Percentiles rank a stretch among this genome's conserved stretches.
phyloP scores from a whole-genome alignment of 1,140 invertebrate species.

The Sycophaga agraensis region DNA sequence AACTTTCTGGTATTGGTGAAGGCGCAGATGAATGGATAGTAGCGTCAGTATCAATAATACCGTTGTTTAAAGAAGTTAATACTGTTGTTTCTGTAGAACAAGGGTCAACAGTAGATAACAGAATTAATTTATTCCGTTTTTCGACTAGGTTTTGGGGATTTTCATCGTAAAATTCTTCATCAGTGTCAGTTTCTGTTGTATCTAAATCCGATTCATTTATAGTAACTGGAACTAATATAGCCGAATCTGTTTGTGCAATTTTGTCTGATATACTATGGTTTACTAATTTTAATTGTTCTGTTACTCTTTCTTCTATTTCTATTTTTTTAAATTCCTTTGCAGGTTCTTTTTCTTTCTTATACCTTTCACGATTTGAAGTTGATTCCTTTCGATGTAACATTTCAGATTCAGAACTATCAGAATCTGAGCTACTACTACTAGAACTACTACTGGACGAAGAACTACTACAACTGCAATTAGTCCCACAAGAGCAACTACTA shows the following conservation, averaged over 20 bases:
- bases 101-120: slow-evolving; percentile 59
- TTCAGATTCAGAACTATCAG: slow-evolving; percentile 64
- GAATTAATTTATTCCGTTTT: slow-evolving; percentile 69
- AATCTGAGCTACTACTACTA: slow-evolving; percentile 71
- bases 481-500: slow-evolving; percentile 74
- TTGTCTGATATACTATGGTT: slow-evolving; percentile 18
- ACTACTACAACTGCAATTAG: slow-evolving; percentile 77
- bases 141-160: slow-evolving; percentile 73
- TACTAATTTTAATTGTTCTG: slow-evolving; percentile 14
- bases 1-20: slow-evolving; percentile 12
- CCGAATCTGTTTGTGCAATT: slow-evolving; percentile 5
- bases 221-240: slow-evolving; percentile 23
- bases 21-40: slow-evolving; percentile 25
- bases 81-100: slow-evolving; percentile 29
- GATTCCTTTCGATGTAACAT: slow-evolving; percentile 46
- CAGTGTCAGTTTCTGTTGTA: slow-evolving; percentile 79
- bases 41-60: slow-evolving; percentile 52
- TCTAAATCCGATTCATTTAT: slow-evolving; percentile 79
- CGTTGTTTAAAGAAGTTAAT: slow-evolving; percentile 60
- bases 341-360: slow-evolving; percentile 48
- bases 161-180: slow-evolving; percentile 84
- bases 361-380: slow-evolving; percentile 43
- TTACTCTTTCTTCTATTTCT: background rate
- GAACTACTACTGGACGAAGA: slow-evolving; percentile 62
- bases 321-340: slow-evolving; percentile 30